Evolutionary conservation across 2,888 invertebrate species (phyloP), one percentile per base, ranked within the genome.

Genomic region (Tetrapedia diversipes): DNA sequence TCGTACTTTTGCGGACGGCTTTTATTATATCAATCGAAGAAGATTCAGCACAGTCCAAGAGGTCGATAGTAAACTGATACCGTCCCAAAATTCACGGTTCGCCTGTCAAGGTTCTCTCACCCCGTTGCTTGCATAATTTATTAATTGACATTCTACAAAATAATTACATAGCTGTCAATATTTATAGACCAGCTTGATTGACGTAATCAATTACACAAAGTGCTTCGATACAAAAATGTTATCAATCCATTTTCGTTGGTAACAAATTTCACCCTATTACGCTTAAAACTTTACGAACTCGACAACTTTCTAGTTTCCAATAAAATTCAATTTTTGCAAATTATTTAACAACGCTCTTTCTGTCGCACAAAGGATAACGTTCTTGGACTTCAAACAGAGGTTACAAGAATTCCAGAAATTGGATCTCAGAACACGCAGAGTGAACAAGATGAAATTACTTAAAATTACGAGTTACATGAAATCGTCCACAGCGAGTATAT

Each of bases 61-160:
- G 59, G 34, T 49, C 47, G 37, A 19, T 32, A 64, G 45, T 57
- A 43, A 59, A 54, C 54, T 37, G 51, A 56, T 59, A 60, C 51
- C 69, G 64, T 53, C 56, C 77, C 61, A 61, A 77, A 75, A 77
- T 77, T 77, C 60, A 75, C 77, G 69, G 69, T 63, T 45, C 74
- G 34, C 47, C 45, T 51, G 43, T 22, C 63, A 39, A 64, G 64
- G 74, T 71, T 69, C 71, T 75, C 41, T 64, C 74, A 64, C 74
- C 59, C 74, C 39, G 53, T 19, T 65, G 45, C 51, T 64, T 65
- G 27, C 64, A 59, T 71, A 76, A 72, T 76, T 73, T 67, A 76
- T 72, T 72, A 72, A 73, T 67, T 67, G 73, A 73, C 47, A 39
- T 37, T 51, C 34, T 22, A 29, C 24, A 24, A 67, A 73, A 76